Evolutionary conservation across 2,888 invertebrate species (phyloP), one percentile per base, ranked within the genome.

Genomic region (Xylophagus ater): DNA sequence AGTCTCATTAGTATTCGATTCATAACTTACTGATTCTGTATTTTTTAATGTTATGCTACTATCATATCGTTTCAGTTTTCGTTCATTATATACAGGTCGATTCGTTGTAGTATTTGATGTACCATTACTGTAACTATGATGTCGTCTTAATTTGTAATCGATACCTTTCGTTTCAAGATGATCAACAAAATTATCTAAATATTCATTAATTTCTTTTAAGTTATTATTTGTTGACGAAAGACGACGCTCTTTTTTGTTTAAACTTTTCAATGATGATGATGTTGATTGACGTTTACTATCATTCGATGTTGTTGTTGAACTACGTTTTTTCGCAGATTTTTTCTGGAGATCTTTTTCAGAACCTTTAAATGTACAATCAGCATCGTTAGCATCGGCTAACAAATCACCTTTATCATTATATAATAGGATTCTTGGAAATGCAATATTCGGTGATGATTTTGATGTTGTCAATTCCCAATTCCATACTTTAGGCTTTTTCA

Each of bases 401-500:
- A 72, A 56, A 34, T 62, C 53, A 12, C 71, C 71, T 44, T 65
- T 66, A 38, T 69, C 63, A 49, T 72, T 66, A 49, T 65, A 72
- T 7, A 74, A 58, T 46, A 72, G 60, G 15, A 74, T 70, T 5
- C 65, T 59, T 4, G 73, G 73, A 48, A 73, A 53, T 19, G 65
- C 56, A 39, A 74, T 70, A 48, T 69, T 68, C 19, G 70, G 68
- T 34, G 72, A 71, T 31, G 73, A 73, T 49, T 70, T 69, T 19
- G 72, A 73, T 3, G 73, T 73, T 19, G 70, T 68, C 46, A 74
- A 50, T 52, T 73, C 68, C 72, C 73, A 73, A 48, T 70, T 69
- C 72, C 73, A 74, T 43, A 62, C 60, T 43, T 62, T 62, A 2
- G 74, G 74, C 48, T 73, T 73, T 46, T 65, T 64, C 40, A 74